Conservation (phyloP, 2,888 invertebrate genomes). For the Troilus luridus region DNA sequence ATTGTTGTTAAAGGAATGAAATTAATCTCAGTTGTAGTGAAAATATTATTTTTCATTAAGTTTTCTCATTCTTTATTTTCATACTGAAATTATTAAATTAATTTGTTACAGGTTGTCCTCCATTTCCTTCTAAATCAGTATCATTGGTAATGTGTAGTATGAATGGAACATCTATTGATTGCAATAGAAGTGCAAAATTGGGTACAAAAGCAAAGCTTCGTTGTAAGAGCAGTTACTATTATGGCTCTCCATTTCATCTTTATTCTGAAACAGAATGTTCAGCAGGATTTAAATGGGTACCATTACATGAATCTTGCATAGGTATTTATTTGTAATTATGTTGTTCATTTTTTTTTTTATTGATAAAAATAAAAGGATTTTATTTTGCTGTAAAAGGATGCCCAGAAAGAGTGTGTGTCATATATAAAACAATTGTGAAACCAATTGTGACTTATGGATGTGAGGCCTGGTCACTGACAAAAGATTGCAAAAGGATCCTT, state of each 20-base stretch:
- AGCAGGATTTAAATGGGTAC: neutral
- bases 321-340: neutral
- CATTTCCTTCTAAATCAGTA: neutral
- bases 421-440: no score
- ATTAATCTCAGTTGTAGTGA: neutral
- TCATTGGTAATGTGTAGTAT: neutral
- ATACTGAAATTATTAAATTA: neutral
- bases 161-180: slow-evolving; percentile 5
- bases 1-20: neutral
- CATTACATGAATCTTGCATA: neutral
- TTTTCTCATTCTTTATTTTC: neutral
- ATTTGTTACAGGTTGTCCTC: neutral
- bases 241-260: neutral
- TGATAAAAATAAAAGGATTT: no score
- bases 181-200: neutral
- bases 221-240: slow-evolving; percentile 23
- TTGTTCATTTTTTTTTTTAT: neutral
- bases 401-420: no score
- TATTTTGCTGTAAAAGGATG: no score
- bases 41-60: neutral
- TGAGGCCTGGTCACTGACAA: no score
- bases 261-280: slow-evolving; percentile 18
- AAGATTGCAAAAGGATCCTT: no score
- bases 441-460: no score
- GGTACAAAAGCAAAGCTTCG: slow-evolving; percentile 31